Conservation (phyloP, 1,140 invertebrate genomes). For the Lordiphosa mommai region DNA sequence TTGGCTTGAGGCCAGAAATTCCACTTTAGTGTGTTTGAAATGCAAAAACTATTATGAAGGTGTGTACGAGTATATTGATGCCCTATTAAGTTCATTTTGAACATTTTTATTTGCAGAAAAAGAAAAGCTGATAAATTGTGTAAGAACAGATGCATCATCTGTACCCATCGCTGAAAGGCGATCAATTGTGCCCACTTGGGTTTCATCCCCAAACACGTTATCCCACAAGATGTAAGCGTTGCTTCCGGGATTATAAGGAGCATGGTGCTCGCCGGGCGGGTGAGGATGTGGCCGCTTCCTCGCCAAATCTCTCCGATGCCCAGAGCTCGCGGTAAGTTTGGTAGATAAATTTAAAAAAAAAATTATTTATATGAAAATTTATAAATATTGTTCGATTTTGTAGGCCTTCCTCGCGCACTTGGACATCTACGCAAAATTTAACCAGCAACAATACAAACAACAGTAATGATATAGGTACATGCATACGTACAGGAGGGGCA, state of each 20-base stretch:
- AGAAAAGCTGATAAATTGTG: slow-evolving; percentile 60
- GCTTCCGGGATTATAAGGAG: slow-evolving; percentile 96
- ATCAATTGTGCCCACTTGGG: slow-evolving; percentile 93
- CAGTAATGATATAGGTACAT: slow-evolving; percentile 75
- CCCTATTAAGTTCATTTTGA: not conserved
- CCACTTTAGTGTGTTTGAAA: slow-evolving; percentile 34
- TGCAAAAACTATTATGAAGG: slow-evolving; percentile 15
- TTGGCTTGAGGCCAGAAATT: slow-evolving; percentile 66
- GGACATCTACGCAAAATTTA: slow-evolving; percentile 82
- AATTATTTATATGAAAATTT: not conserved
- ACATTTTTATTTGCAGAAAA: slow-evolving; percentile 40
- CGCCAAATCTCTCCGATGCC: slow-evolving; percentile 86
- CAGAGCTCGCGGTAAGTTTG: slow-evolving; percentile 81
- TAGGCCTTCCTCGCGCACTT: slow-evolving; percentile 79
- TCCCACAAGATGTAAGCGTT: slow-evolving; percentile 95
- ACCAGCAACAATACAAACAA: slow-evolving; percentile 68
- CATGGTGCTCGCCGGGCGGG: slow-evolving; percentile 87
- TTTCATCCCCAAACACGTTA: slow-evolving; percentile 96
- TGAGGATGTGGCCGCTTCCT: slow-evolving; percentile 87
- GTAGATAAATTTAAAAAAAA: not conserved
- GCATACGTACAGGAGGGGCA: not conserved
- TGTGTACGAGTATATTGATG: not conserved
- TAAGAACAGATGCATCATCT: slow-evolving; percentile 86
- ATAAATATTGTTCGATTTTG: not conserved
- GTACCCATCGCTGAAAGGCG: slow-evolving; percentile 89